Percentiles rank a stretch among this genome's conserved stretches.
These are phyloP conservation scores for Coccyzus lansbergi DNA, from an alignment of 2,797 vertebrate genomes.

Conservation along the genomic window DNA sequence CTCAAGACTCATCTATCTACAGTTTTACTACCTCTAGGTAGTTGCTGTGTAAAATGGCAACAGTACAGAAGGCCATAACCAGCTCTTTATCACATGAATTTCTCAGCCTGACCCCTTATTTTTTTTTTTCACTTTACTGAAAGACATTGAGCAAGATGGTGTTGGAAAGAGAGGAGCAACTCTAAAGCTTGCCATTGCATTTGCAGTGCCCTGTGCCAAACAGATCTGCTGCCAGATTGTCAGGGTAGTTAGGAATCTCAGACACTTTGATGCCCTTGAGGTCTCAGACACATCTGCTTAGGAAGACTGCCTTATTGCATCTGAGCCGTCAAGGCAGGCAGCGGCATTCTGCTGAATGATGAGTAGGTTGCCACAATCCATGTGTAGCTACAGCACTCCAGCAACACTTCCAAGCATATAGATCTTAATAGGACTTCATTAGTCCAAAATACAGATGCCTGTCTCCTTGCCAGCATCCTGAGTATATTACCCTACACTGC, in stretches of 20 bases:
- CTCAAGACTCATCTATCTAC: background rate
- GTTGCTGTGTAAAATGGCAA: background rate
- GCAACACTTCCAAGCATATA: conserved; percentile 51
- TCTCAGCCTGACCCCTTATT: conserved; percentile 14
- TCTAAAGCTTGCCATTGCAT: background rate
- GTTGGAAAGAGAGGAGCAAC: conserved; percentile 31
- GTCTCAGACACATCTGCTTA: conserved; percentile 61
- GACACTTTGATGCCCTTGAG: conserved; percentile 52
- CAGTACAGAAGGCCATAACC: conserved; percentile 24
- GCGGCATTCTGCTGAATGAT: background rate
- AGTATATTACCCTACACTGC: conserved; percentile 1
- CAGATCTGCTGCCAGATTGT: conserved; percentile 54
- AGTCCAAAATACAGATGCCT: conserved; percentile 49
- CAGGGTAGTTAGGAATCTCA: conserved; percentile 38
- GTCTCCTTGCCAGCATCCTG: conserved; percentile 41
- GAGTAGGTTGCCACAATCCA: conserved; percentile 6
- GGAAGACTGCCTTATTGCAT: conserved; percentile 54
- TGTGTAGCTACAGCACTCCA: background rate
- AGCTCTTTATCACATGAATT: conserved; percentile 24
- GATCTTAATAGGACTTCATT: conserved; percentile 54
- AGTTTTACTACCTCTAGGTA: background rate
- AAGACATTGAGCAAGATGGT: conserved; percentile 43
- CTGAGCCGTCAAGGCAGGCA: background rate
- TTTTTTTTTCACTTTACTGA: background rate
- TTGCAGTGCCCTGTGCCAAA: conserved; percentile 16